phyloP scores from a whole-genome alignment of 2,113 vertebrate genomes.

The Lophotis ruficrista region DNA sequence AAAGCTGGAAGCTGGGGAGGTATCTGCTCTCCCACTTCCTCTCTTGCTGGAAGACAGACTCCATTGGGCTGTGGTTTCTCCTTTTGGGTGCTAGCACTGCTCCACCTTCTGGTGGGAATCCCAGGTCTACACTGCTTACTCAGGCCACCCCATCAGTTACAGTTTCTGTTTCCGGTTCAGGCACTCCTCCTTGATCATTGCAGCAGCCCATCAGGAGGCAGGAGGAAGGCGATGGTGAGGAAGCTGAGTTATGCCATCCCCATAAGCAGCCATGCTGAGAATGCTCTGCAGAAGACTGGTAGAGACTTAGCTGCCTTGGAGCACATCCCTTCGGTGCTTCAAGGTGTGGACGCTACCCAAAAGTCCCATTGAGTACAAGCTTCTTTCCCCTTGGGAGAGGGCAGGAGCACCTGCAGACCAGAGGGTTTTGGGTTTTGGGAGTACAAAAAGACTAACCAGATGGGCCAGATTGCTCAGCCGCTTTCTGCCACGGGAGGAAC shows the following conservation, averaged over 20 bases:
- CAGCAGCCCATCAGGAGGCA: neutral
- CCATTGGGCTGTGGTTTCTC: neutral
- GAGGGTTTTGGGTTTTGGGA: neutral
- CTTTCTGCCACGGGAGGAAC: accelerated
- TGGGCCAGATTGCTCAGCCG: neutral
- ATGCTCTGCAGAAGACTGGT: neutral
- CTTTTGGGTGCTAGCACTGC: neutral
- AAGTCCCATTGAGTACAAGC: accelerated
- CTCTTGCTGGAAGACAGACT: accelerated
- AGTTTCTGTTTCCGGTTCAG: neutral
- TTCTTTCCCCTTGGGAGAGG: neutral
- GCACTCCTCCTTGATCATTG: neutral
- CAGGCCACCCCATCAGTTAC: no score
- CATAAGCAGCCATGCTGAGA: neutral
- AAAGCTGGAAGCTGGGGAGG: neutral
- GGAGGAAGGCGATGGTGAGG: neutral
- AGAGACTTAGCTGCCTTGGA: neutral
- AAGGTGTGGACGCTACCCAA: neutral
- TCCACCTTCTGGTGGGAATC: neutral
- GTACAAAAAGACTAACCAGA: neutral
- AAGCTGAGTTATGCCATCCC: neutral
- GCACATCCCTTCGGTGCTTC: no score
- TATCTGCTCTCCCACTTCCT: neutral
- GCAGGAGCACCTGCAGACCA: neutral
- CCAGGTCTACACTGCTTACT: neutral